Evolutionary conservation across 2,888 invertebrate genomes (phyloP).

Genomic region (Drosophila mulleri): DNA sequence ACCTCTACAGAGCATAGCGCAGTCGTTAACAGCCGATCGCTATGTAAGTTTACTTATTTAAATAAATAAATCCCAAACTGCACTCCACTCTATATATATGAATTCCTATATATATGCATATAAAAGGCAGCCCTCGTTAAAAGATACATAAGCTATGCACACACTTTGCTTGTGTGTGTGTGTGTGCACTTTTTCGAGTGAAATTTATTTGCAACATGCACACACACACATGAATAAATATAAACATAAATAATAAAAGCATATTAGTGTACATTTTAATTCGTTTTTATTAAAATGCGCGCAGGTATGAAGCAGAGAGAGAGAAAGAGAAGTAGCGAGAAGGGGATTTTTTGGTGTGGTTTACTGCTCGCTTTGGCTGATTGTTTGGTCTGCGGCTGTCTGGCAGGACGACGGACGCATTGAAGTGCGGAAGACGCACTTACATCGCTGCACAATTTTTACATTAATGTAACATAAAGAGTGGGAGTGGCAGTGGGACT

Average conservation of each 20-base stretch:
- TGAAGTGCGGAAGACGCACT: constrained; percentile 75
- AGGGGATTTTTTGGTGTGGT: not conserved
- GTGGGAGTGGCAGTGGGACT: constrained; percentile 29
- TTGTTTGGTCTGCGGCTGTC: constrained; percentile 58
- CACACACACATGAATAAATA: constrained; percentile 57
- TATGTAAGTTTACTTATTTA: not conserved
- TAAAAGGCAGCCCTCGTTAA: constrained; percentile 1
- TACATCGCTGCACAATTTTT: constrained; percentile 80
- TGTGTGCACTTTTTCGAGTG: constrained; percentile 50
- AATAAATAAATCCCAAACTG: not conserved
- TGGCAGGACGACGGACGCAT: constrained; percentile 28
- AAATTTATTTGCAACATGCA: constrained; percentile 70
- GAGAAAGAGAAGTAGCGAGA: not conserved
- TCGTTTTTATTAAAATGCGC: constrained; percentile 69
- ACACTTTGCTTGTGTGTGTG: not conserved
- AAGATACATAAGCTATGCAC: constrained; percentile 6
- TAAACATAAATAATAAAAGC: constrained; percentile 74
- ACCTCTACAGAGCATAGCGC: not conserved
- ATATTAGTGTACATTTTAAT: constrained; percentile 79
- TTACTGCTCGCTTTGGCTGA: constrained; percentile 21
- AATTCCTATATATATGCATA: constrained; percentile 1
- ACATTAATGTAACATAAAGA: constrained; percentile 66
- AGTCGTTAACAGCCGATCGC: not conserved
- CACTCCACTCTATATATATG: not conserved
- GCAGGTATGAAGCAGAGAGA: constrained; percentile 36